Percentiles rank a stretch among this genome's conserved stretches.
phyloP scores from a whole-genome alignment of 2,113 vertebrate species.

The Microcebus murinus region DNA sequence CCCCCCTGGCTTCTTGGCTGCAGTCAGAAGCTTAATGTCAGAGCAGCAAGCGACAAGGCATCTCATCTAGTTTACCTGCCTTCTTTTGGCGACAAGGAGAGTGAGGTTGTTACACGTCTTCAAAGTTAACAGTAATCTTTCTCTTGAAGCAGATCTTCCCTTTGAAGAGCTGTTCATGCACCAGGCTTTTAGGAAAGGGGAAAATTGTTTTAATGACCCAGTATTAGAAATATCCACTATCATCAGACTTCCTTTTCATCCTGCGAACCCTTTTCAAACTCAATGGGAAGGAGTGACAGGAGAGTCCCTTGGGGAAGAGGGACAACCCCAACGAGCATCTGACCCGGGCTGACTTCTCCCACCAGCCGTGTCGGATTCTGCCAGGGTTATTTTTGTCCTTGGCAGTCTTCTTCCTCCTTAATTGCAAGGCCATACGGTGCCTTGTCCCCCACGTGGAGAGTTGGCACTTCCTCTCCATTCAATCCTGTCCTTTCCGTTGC shows the following conservation, averaged over 20 bases:
- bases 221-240: conserved; percentile 35
- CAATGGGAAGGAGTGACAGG: conserved; percentile 13
- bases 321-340: conserved; percentile 34
- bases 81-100: not conserved
- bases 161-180: conserved; percentile 55
- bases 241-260: conserved; percentile 65
- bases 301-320: not conserved
- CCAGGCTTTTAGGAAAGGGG: conserved; percentile 15
- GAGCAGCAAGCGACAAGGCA: not conserved
- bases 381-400: conserved; percentile 79
- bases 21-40: not conserved
- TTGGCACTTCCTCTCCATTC: conserved; percentile 71
- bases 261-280: conserved; percentile 51
- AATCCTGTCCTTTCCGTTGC: conserved; percentile 70
- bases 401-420: conserved; percentile 78
- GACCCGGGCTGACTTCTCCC: conserved; percentile 57
- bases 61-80: not conserved
- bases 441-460: conserved; percentile 68
- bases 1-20: not conserved
- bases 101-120: not conserved
- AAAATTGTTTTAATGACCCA: conserved; percentile 68
- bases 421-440: conserved; percentile 79
- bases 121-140: conserved; percentile 15
- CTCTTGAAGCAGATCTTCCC: conserved; percentile 8
- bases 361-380: conserved; percentile 59